A percentile compares a stretch with the other conserved stretches of the same genome.
Evolutionary conservation across 2,888 invertebrate species (phyloP).

Genomic region (Hyposoter dolosus): DNA sequence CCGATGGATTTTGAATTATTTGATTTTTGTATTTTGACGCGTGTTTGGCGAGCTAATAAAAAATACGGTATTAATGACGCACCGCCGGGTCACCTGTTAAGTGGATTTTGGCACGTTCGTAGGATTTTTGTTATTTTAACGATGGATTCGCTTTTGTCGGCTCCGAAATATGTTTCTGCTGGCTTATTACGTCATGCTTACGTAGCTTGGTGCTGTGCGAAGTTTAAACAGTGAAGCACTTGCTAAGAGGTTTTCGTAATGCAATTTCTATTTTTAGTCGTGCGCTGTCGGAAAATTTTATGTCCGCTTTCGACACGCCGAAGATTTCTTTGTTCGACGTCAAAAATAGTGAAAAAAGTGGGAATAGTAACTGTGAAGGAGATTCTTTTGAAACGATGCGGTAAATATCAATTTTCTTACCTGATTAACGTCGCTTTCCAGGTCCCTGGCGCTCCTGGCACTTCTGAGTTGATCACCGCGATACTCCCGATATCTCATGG

Average conservation of each 20-base stretch:
- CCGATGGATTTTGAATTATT: constrained; percentile 46
- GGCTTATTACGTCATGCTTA: not conserved
- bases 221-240: not conserved
- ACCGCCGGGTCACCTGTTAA: not conserved
- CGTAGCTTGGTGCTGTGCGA: not conserved
- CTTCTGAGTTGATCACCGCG: constrained; percentile 82
- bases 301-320: not conserved
- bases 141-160: constrained; percentile 6
- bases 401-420: constrained; percentile 72
- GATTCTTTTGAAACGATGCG: not conserved
- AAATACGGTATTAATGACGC: not conserved
- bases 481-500: constrained; percentile 82
- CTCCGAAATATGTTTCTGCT: not conserved
- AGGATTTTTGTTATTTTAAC: not conserved
- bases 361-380: not conserved
- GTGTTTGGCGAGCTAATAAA: not conserved
- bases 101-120: not conserved
- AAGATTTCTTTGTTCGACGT: not conserved
- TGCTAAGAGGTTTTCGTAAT: constrained; percentile 17
- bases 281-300: not conserved
- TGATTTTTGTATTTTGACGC: constrained; percentile 26
- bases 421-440: constrained; percentile 82
- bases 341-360: no score
- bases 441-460: constrained; percentile 81
- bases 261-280: not conserved